Percentiles rank a stretch among this genome's conserved stretches.
phyloP scores from a whole-genome alignment of 1,140 invertebrate species.

The Calycopis cecrops region DNA sequence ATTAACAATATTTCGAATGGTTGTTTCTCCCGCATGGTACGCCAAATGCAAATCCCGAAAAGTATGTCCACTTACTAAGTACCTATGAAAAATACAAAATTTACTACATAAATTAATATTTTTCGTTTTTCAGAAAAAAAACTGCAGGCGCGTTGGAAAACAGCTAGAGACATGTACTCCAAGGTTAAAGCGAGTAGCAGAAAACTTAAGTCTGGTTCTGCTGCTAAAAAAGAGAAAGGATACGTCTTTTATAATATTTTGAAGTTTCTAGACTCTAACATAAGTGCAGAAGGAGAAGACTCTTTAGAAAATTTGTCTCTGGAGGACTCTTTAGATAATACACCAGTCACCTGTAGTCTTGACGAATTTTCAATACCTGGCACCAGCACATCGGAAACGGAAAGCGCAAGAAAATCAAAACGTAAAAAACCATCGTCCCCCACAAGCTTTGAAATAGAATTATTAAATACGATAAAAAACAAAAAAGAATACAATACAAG shows the following conservation, averaged over 20 bases:
- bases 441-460: no score
- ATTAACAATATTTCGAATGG: slow-evolving; percentile 10
- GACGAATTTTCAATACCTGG: no score
- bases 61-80: slow-evolving; percentile 21
- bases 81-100: slow-evolving; percentile 12
- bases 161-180: slow-evolving; percentile 14
- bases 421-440: no score
- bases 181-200: slow-evolving; percentile 15
- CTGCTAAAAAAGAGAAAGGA: slow-evolving; percentile 12
- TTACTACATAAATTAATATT: slow-evolving; percentile 6
- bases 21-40: slow-evolving; percentile 22
- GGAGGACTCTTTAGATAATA: no score
- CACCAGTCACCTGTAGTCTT: no score
- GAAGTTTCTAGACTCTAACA: slow-evolving; percentile 22
- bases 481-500: no score
- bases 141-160: slow-evolving; percentile 15
- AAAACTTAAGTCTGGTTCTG: slow-evolving; percentile 17
- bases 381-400: no score
- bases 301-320: no score
- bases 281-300: slow-evolving; percentile 16
- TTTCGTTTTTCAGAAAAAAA: slow-evolving; percentile 17
- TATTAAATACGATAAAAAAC: no score
- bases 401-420: no score
- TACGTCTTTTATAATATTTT: slow-evolving; percentile 21
- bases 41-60: slow-evolving; percentile 24